Base-by-base conservation (phyloP, 2,797 vertebrate genomes). In the Diplodus sargus region DNA sequence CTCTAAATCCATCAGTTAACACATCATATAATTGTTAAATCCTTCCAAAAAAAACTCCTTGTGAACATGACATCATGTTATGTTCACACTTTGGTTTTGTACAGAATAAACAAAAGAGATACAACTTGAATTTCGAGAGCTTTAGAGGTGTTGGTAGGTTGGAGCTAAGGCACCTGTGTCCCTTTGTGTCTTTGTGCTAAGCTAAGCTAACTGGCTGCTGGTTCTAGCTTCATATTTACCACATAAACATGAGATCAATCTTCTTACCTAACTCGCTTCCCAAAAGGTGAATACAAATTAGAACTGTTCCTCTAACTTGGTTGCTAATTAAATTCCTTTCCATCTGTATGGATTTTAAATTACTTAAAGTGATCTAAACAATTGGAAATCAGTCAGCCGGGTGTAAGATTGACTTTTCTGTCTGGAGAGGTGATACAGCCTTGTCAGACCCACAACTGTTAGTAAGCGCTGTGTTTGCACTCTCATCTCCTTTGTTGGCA, bases 401-500 rank as follows among this genome's bases (percentile, higher is more conserved):
- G 47, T 5, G 4, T 13, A 57, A 12, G 45, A 86, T 78, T 65
- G 59, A 82, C 61, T 82, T 76, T 69, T 77, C 74, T 69, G 62
- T 71, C 34, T 14, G 0, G 30, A 75, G 65, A 39, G 42, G 53
- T 75, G 74, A 78, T 47, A 77, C 53, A n/a, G 43, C 69, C 49
- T 69, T 73, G 64, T 80, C 75, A 82, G 65, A 69, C 47, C 49
- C 63, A 51, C 56, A 23, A 39, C n/a, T 71, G 65, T 49, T 43
- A 20, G 66, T 34, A 34, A 74, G 65, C 22, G 48, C 68, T 28
- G 58, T 49, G 79, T 87, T 76, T 78, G 69, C 68, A 56, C 56
- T 84, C 74, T 82, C 69, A 30, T 71, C 23, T 67, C 34, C 70
- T 83, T 78, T 80, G 76, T 78, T 85, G 79, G 83, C 72, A 58